phyloP scores from a whole-genome alignment of 1,140 invertebrate genomes.

The Cotesia chilonis region DNA sequence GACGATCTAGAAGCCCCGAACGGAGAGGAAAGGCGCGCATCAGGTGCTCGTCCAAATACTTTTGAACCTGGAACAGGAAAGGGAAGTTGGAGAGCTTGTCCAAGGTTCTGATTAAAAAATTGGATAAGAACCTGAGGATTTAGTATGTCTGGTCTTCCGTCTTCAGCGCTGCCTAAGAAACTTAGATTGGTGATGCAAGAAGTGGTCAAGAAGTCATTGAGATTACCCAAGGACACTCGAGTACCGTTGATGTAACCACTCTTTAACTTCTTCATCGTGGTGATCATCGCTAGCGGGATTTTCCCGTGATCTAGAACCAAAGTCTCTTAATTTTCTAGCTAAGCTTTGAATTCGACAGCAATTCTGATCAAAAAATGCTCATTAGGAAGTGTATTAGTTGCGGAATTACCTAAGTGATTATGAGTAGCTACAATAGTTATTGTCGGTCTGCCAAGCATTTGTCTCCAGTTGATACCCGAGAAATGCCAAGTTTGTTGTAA shows the following conservation, averaged over 20 bases:
- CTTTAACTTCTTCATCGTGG: constrained; percentile 97
- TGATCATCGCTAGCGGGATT: constrained; percentile 92
- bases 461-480: constrained; percentile 93
- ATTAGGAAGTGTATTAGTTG: constrained; percentile 17
- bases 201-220: constrained; percentile 93
- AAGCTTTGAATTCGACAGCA: background rate
- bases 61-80: constrained; percentile 72
- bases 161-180: constrained; percentile 91
- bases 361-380: constrained; percentile 11
- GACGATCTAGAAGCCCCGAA: constrained; percentile 70
- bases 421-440: constrained; percentile 83
- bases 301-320: constrained; percentile 82
- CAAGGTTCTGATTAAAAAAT: no score
- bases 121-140: constrained; percentile 57
- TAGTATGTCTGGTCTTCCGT: constrained; percentile 82
- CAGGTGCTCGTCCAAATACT: constrained; percentile 88
- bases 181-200: constrained; percentile 96
- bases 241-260: constrained; percentile 99
- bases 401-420: constrained; percentile 78
- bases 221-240: constrained; percentile 88
- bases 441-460: constrained; percentile 88
- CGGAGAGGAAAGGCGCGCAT: constrained; percentile 80
- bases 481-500: constrained; percentile 88
- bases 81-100: background rate
- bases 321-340: constrained; percentile 50